phyloP scores from a whole-genome alignment of 2,797 vertebrate species.

The Ambastaia sidthimunki region DNA sequence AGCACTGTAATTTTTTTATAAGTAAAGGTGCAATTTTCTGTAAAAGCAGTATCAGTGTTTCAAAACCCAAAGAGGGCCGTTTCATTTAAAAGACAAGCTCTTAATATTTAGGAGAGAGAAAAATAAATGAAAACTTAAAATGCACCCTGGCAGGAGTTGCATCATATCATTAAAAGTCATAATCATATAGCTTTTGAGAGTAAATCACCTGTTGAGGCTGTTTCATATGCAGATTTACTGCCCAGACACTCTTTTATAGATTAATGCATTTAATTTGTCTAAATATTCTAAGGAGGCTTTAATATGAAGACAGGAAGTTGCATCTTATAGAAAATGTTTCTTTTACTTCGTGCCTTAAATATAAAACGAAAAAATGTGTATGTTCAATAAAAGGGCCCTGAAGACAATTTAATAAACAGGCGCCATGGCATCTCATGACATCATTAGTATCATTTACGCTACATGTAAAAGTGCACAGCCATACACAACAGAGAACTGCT shows the following conservation, averaged over 20 bases:
- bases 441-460: too few species aligned
- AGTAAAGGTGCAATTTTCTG: conserved; percentile 82
- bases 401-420: too few species aligned
- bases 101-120: conserved; percentile 67
- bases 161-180: conserved; percentile 77
- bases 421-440: too few species aligned
- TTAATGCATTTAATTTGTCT: conserved; percentile 48
- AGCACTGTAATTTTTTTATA: conserved; percentile 83
- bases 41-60: conserved; percentile 85
- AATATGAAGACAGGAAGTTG: conserved; percentile 25
- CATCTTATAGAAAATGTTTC: background rate
- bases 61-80: conserved; percentile 73
- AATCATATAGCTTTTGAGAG: conserved; percentile 78
- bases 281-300: conserved; percentile 31
- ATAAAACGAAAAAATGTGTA: conserved; percentile 21
- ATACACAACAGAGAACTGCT: too few species aligned
- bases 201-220: conserved; percentile 65
- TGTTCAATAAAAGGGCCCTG: conserved; percentile 6
- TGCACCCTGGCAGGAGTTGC: conserved; percentile 64
- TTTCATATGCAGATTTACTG: conserved; percentile 70
- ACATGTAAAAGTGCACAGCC: too few species aligned
- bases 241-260: conserved; percentile 59
- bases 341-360: background rate
- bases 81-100: conserved; percentile 72
- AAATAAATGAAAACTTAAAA: conserved; percentile 55